Evolutionary conservation across 2,888 invertebrate genomes (phyloP).

Genomic region (Eristalinus aeneus): DNA sequence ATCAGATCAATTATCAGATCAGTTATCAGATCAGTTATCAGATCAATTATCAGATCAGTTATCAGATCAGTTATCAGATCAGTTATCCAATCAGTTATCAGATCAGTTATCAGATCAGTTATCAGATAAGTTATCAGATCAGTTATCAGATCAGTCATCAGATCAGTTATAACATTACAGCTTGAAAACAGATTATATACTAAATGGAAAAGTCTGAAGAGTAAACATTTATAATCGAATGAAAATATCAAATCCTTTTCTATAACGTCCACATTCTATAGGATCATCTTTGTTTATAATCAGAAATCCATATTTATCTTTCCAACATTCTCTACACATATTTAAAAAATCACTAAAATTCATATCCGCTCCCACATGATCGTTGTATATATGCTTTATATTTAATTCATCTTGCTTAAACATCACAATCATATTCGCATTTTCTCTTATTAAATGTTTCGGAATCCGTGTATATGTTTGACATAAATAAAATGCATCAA

Average conservation of each 20-base stretch:
- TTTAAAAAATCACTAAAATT: conserved; percentile 73
- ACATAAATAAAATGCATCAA: too few species aligned
- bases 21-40: too few species aligned
- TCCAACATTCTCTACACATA: conserved; percentile 75
- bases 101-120: too few species aligned
- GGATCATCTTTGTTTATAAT: conserved; percentile 73
- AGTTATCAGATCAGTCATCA: not conserved
- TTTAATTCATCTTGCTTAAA: conserved; percentile 76
- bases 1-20: too few species aligned
- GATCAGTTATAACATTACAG: not conserved
- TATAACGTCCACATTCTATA: conserved; percentile 73
- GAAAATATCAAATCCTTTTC: conserved; percentile 73
- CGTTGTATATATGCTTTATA: too few species aligned
- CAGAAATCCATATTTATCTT: conserved; percentile 73
- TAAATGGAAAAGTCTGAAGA: not conserved
- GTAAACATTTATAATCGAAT: conserved; percentile 24
- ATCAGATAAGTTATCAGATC: too few species aligned
- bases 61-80: too few species aligned
- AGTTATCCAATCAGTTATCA: too few species aligned
- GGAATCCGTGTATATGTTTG: too few species aligned
- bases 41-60: too few species aligned
- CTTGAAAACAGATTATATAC: conserved; percentile 10
- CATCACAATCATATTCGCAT: conserved; percentile 76
- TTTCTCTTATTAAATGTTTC: conserved; percentile 76
- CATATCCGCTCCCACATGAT: conserved; percentile 71